These are phyloP conservation scores for Acrocyrtus sp. DNA, from an alignment of 2,888 invertebrate species.

Conservation along the genomic window DNA sequence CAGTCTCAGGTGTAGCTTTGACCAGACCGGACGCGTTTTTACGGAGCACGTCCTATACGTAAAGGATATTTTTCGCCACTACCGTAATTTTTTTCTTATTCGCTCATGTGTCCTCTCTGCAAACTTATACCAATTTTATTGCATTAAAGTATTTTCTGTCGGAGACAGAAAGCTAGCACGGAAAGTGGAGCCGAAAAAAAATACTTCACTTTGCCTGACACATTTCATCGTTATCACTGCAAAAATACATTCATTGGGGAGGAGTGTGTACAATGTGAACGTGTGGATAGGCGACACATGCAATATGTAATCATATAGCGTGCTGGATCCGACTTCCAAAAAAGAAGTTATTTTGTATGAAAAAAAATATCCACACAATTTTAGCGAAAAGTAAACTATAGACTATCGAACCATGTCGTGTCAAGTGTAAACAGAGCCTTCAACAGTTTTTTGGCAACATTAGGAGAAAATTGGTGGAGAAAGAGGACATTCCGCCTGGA, in stretches of 20 bases:
- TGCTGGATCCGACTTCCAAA: slow-evolving; percentile 24
- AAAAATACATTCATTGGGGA: slow-evolving; percentile 8
- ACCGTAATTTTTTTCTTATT: slow-evolving; percentile 2
- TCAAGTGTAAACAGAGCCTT: not conserved
- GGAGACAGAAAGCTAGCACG: slow-evolving; percentile 3
- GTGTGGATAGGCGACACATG: slow-evolving; percentile 21
- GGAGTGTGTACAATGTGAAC: not conserved
- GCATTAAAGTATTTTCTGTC: slow-evolving; percentile 8
- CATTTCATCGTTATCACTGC: slow-evolving; percentile 32
- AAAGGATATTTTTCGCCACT: slow-evolving; percentile 40
- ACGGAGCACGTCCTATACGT: slow-evolving; percentile 24
- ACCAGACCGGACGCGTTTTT: slow-evolving; percentile 56
- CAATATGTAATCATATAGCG: slow-evolving; percentile 12
- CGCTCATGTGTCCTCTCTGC: slow-evolving; percentile 1
- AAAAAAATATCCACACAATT: slow-evolving; percentile 9
- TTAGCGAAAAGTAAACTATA: not conserved
- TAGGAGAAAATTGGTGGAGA: not conserved
- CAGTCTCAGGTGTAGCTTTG: slow-evolving; percentile 61
- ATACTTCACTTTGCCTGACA: slow-evolving; percentile 22
- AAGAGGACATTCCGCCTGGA: not conserved
- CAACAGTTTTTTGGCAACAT: not conserved
- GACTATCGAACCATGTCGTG: not conserved
- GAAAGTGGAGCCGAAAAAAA: slow-evolving; percentile 11
- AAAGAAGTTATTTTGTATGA: slow-evolving; percentile 37
- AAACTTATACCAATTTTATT: slow-evolving; percentile 14